Evolutionary conservation across 2,797 vertebrate genomes (phyloP), one percentile per base, ranked within the genome.

Genomic region (Eleutherodactylus coqui): DNA sequence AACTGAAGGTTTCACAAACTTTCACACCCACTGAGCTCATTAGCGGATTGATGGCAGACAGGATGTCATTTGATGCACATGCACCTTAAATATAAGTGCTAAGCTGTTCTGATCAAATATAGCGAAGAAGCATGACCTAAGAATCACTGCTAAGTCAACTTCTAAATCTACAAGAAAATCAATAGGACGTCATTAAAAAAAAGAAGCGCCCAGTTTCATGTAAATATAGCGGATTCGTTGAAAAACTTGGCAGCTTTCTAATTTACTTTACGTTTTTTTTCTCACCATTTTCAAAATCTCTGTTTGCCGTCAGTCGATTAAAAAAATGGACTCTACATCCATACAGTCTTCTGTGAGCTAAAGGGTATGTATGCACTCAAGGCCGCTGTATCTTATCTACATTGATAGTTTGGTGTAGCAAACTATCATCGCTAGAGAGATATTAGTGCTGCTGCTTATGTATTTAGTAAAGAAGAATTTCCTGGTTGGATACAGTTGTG

Each of bases 71-170:
- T 83, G 81, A 83, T 83, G 69, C 67, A 83, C 81, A 83, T 73
- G 69, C n/a, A 83, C 81, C 81, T 73, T 83, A 83, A 83, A 83
- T 83, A 83, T 83, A 83, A 72, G 81, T 83, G 81, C 81, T 83
- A 83, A 83, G 81, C 81, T 73, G 69, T 17, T 7, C 81, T 83
- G 36, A 83, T 75, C 81, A 83, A 83, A 83, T 83, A 83, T 83
- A 83, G 81, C 41, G 29, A 32, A 72, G 41, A 83, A 83, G 81
- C 38, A 70, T 83, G 69, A 83, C n/a, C 36, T 34, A 43, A 60
- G 81, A 83, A 58, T 83, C 81, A 73, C 69, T 73, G 69, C 51
- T 83, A 75, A 32, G 51, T 45, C 73, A 83, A 83, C 17, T 21
- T 82, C 21, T 72, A 36, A 51, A 58, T 72, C 67, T 43, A 45